Evolutionary conservation across 2,797 vertebrate species (phyloP).

Genomic region (Spinus olivaceus): DNA sequence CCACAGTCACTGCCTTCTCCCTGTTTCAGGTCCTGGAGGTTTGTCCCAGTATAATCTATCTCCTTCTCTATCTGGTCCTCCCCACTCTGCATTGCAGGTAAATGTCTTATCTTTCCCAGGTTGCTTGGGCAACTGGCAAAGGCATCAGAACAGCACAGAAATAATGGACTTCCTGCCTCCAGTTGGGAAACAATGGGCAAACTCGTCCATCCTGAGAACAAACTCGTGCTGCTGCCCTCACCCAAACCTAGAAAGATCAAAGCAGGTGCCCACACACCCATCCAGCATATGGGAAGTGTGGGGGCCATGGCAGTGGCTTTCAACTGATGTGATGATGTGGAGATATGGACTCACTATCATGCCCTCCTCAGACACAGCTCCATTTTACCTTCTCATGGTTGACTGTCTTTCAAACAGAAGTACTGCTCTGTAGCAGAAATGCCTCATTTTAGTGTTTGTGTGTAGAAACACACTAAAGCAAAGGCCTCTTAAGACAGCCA

Average conservation of each 20-base stretch:
- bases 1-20: background rate
- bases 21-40: background rate
- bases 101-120: background rate
- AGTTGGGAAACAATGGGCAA: background rate
- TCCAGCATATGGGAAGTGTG: fast-evolving
- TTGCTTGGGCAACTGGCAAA: background rate
- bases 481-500: background rate
- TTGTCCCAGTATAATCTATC: background rate
- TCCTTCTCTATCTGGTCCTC: background rate
- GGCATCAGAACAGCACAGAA: background rate
- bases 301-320: background rate
- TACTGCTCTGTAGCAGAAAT: background rate
- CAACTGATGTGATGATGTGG: background rate
- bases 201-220: background rate
- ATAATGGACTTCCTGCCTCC: background rate
- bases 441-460: background rate
- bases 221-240: background rate
- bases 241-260: background rate
- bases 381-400: background rate
- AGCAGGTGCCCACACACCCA: background rate
- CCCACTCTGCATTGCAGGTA: background rate
- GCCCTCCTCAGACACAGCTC: background rate
- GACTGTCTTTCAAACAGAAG: background rate
- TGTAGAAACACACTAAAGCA: background rate
- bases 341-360: background rate